Evolutionary conservation across 2,888 invertebrate genomes (phyloP).

Genomic region (Plebejus argus): DNA sequence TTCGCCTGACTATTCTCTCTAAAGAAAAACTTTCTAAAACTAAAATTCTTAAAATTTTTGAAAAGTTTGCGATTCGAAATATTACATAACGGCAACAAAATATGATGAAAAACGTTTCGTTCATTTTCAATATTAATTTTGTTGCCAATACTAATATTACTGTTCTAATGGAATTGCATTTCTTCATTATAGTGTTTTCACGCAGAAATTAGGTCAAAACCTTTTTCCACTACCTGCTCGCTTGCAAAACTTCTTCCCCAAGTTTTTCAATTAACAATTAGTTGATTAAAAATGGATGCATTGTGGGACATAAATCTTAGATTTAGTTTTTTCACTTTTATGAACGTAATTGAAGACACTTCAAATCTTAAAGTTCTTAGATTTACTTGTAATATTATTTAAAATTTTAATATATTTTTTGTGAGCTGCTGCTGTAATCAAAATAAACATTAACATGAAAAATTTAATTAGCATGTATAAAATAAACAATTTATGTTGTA

Average conservation of each 20-base stretch:
- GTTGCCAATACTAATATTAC: constrained; percentile 27
- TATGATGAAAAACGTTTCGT: neutral
- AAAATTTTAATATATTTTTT: too few species aligned
- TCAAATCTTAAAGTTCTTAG: neutral
- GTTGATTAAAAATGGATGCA: constrained; percentile 61
- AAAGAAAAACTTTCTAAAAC: constrained; percentile 11
- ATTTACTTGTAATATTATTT: too few species aligned
- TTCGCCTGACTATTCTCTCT: neutral
- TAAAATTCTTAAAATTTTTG: neutral
- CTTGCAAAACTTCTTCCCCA: constrained; percentile 46
- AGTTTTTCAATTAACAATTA: constrained; percentile 74
- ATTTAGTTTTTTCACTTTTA: neutral
- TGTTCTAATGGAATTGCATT: constrained; percentile 32
- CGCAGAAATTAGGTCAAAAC: constrained; percentile 55
- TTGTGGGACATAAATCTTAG: neutral
- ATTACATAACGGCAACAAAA: neutral
- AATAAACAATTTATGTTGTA: neutral
- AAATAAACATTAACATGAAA: neutral
- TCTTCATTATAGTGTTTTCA: constrained; percentile 50
- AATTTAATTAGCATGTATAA: neutral
- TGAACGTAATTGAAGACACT: neutral
- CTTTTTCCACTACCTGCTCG: constrained; percentile 48
- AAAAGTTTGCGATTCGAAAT: neutral
- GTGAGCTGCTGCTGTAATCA: neutral
- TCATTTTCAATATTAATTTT: neutral